Evolutionary conservation across 2,888 invertebrate species (phyloP), one percentile per base, ranked within the genome.

Genomic region (Agrotis segetum): DNA sequence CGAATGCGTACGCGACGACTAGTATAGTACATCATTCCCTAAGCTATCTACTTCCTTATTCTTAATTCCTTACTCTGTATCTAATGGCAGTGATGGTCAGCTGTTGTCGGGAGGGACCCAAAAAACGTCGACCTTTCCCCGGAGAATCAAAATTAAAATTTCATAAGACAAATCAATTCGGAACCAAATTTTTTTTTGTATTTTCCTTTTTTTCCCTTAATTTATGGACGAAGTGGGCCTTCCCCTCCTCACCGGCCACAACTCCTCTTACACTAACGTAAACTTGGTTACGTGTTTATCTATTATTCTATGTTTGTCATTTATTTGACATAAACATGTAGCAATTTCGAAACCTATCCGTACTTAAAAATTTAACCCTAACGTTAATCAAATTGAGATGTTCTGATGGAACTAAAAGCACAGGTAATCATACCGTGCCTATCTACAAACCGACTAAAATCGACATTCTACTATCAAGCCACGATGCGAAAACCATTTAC

Each of bases 41-140:
- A 88, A 88, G 84, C 85, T 88, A 88, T 88, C 82, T 83, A 85
- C 72, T 86, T 82, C 71, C 87, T 88, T 91, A 90, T 85, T 79
- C 67, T 84, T 88, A 88, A 85, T 79, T 89, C 85, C 91, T 92
- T 93, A 93, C 77, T 86, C 82, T 89, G 89, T 89, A 52, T 71
- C 91, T 93, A 94, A 92, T 96, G 96, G 96, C 96, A 96, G 96
- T 96, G 94, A 85, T 92, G 90, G 90, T 92, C 88, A 92, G 94
- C 93, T 91, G 93, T 93, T 93, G 93, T 89, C 85, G 93, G 93
- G 92, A 89, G 94, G 93, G 94, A 93, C 92, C 34, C 29, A 67
- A 79, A 56, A 76, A 76, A 52, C 49, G 90, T 92, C 92, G 72
- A 91, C 92, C 91, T 67, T 89, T 72, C 87, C 92, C 93, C 89